Evolutionary conservation across 2,113 vertebrate species (phyloP).

Genomic region (Psittacara wagleri): DNA sequence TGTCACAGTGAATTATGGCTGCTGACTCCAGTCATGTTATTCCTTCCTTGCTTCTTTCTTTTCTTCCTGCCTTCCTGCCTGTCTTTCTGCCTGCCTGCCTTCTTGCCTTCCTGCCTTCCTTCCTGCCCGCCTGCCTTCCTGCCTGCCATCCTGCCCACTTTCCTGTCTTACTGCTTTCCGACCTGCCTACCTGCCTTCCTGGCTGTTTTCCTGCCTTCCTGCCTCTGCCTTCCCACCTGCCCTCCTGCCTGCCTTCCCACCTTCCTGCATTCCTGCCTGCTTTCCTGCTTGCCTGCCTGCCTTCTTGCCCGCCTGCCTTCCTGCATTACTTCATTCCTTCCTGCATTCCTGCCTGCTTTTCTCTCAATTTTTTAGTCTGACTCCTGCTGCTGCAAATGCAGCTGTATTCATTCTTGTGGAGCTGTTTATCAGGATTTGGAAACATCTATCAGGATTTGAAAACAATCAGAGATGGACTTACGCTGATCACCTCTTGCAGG

Average conservation of each 20-base stretch:
- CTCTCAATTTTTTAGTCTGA: neutral
- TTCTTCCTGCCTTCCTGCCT: too few relatives aligned
- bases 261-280: too few relatives aligned
- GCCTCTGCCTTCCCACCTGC: too few relatives aligned
- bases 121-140: too few relatives aligned
- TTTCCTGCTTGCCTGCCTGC: too few relatives aligned
- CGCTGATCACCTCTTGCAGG: neutral
- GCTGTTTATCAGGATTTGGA: neutral
- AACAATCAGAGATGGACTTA: neutral
- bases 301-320: neutral
- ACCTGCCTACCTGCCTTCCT: neutral
- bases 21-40: neutral
- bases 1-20: neutral
- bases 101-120: too few relatives aligned
- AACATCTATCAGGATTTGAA: neutral
- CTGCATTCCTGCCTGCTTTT: neutral
- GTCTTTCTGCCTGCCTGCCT: too few relatives aligned
- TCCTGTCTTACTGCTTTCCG: too few relatives aligned
- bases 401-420: neutral
- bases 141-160: too few relatives aligned
- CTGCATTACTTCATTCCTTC: too few relatives aligned
- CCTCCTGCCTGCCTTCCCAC: too few relatives aligned
- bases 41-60: neutral
- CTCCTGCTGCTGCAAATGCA: neutral
- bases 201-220: too few relatives aligned